phyloP scores from a whole-genome alignment of 2,888 invertebrate genomes.

The Phengaris arion region DNA sequence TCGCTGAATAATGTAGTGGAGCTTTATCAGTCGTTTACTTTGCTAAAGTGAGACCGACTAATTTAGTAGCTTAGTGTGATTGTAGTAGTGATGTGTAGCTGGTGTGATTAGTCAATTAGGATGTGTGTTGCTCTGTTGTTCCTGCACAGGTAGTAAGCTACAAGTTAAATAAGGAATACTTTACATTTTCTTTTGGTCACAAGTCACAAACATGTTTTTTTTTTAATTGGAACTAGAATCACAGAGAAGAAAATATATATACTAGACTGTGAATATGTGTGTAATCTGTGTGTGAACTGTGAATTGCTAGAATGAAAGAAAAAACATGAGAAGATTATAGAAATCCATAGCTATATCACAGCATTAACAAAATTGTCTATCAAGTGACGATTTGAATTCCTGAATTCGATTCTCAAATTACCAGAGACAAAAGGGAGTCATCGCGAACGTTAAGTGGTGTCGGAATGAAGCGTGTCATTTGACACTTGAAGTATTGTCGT shows the following conservation, averaged over 20 bases:
- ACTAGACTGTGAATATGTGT: neutral
- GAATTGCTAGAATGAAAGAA: neutral
- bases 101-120: neutral
- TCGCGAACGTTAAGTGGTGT: conserved; percentile 42
- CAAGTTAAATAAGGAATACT: no score
- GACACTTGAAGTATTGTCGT: conserved; percentile 40
- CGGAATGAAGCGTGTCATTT: conserved; percentile 43
- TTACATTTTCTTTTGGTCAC: no score
- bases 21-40: conserved; percentile 5
- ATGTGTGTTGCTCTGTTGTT: neutral
- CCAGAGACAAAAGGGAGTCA: conserved; percentile 39
- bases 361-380: conserved; percentile 24
- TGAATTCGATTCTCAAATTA: conserved; percentile 35
- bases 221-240: no score
- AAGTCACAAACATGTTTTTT: no score
- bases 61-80: neutral
- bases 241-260: no score
- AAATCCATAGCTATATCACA: neutral
- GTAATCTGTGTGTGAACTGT: no score
- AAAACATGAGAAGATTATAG: neutral
- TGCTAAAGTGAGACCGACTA: conserved; percentile 5
- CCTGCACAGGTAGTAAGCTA: no score
- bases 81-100: no score
- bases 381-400: conserved; percentile 38
- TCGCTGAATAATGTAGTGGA: conserved; percentile 16